Evolutionary conservation across 2,797 vertebrate species (phyloP).

Genomic region (Prunella strophiata): DNA sequence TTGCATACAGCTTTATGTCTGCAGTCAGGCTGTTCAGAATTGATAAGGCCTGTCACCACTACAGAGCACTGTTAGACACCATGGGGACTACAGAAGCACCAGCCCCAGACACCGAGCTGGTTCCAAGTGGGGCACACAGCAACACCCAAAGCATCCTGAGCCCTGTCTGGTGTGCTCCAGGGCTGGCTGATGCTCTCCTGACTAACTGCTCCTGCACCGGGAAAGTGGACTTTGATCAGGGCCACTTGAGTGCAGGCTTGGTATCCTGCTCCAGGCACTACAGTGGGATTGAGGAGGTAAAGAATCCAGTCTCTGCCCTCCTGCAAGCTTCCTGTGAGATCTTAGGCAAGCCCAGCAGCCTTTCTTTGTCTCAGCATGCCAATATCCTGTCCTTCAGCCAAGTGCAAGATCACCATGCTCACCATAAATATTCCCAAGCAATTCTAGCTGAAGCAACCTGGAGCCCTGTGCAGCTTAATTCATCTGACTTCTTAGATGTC

Average conservation of each 20-base stretch:
- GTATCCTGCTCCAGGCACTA: neutral
- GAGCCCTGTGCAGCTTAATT: neutral
- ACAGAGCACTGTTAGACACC: neutral
- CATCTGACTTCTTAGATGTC: neutral
- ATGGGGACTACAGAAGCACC: neutral
- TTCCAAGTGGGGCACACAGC: neutral
- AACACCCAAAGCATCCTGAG: neutral
- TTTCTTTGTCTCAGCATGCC: conserved; percentile 5
- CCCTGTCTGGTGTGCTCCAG: neutral
- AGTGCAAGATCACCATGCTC: neutral
- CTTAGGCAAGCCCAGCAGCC: neutral
- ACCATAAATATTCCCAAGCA: neutral
- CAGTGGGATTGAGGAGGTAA: neutral
- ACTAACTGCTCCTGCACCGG: neutral
- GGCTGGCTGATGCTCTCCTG: neutral
- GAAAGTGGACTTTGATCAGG: neutral
- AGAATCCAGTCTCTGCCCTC: neutral
- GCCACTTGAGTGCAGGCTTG: neutral
- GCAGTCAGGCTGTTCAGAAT: neutral
- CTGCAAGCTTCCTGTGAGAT: neutral
- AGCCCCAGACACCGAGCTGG: fast-evolving
- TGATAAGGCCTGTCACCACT: neutral
- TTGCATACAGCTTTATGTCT: neutral
- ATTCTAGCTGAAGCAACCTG: neutral
- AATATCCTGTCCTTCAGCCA: neutral